Evolutionary conservation across 1,140 invertebrate genomes (phyloP).

Genomic region (Drosophila santomea): DNA sequence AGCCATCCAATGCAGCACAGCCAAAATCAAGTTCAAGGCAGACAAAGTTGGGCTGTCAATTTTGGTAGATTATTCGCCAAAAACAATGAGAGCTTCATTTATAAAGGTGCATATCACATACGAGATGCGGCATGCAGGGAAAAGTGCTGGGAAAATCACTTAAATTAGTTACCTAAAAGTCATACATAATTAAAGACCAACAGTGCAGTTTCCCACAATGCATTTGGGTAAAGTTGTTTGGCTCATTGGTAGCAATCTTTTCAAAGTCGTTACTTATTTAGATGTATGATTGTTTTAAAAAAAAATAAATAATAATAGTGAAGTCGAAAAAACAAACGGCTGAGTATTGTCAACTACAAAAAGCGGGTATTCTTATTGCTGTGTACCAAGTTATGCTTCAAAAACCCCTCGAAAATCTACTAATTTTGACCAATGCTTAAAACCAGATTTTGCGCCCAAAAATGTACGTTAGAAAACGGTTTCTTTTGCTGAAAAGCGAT

Average conservation of each 20-base stretch:
- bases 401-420: too few relatives aligned
- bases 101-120: conserved; percentile 7
- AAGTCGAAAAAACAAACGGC: too few relatives aligned
- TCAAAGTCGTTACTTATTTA: not conserved
- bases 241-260: too few relatives aligned
- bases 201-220: not conserved
- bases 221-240: not conserved
- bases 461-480: too few relatives aligned
- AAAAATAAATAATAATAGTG: too few relatives aligned
- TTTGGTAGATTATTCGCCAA: conserved; percentile 2
- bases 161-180: conserved; percentile 1
- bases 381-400: too few relatives aligned
- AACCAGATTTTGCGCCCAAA: too few relatives aligned
- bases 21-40: conserved; percentile 33
- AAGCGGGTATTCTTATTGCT: too few relatives aligned
- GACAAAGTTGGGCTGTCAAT: conserved; percentile 25
- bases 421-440: too few relatives aligned
- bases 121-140: not conserved
- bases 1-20: conserved; percentile 34
- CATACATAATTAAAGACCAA: too few relatives aligned
- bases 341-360: too few relatives aligned
- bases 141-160: not conserved
- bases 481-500: not conserved
- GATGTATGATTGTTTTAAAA: not conserved
- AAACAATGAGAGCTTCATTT: conserved; percentile 9